Evolutionary conservation across 1,140 invertebrate species (phyloP), one percentile per base, ranked within the genome.

Genomic region (Macrobrachium nipponense): DNA sequence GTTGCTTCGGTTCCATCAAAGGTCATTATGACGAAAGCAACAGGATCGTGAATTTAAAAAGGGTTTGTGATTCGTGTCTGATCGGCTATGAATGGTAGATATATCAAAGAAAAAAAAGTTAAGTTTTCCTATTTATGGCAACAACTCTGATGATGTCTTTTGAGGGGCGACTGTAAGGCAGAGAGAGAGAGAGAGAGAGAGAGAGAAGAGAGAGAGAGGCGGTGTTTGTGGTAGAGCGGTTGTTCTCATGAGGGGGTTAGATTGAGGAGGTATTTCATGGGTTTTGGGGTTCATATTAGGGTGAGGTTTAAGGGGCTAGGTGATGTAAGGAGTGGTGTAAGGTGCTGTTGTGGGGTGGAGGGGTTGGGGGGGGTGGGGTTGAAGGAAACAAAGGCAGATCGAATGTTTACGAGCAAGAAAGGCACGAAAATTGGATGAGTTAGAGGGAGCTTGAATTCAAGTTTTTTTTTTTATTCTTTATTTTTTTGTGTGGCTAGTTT

Each of bases 401-500:
- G 44, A 78, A 58, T 60, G 51, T 51, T 36, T 23, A 58, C 44
- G 44, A 36, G 43, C 44, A 73, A 36, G 27, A 36, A 36, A 36
- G 27, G 27, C 27, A 36, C 27, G 27, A 36, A 36, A 36, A 36
- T 36, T 36, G 27, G 27, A 36, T 1, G 27, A 1, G 27, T 36
- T 36, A 2, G 27, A 36, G 27, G 27, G 27, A 36, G 27, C 27
- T 2, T 36, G 27, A 2, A 36, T 36, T 36, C 27, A 36, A 23
- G 23, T 51, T 10, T 73, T 51, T 73, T 20, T 43, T 43, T 51
- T n/a, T n/a, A n/a, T n/a, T n/a, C n/a, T n/a, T n/a, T n/a, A n/a
- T n/a, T n/a, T n/a, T n/a, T n/a, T n/a, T n/a, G n/a, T n/a, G n/a
- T 73, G 72, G 72, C 11, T 58, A 59, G 59, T 78, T 23, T 59